Percentiles rank a stretch among this genome's conserved stretches.
These are phyloP conservation scores for Atopsyche davidsoni DNA, from an alignment of 1,140 invertebrate species.

Conservation along the genomic window DNA sequence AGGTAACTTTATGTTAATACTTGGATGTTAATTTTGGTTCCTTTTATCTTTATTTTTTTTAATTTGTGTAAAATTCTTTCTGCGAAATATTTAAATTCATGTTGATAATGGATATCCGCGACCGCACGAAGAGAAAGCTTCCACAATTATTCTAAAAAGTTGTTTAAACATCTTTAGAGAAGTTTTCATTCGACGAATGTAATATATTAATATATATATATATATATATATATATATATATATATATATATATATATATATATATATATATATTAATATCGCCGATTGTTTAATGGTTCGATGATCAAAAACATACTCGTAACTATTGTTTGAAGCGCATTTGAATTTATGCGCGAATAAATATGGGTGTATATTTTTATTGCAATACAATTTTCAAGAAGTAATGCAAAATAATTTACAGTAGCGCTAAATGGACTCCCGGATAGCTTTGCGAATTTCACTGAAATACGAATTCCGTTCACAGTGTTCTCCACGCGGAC, in stretches of 20 bases:
- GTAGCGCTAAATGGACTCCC: too few relatives aligned
- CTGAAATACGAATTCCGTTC: neutral
- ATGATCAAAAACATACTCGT: too few relatives aligned
- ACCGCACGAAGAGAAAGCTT: too few relatives aligned
- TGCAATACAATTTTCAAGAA: too few relatives aligned
- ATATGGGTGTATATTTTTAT: too few relatives aligned
- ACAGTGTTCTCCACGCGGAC: neutral
- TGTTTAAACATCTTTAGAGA: neutral
- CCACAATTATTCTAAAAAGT: neutral
- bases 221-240: constrained; percentile 1
- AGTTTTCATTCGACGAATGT: neutral
- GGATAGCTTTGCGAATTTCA: too few relatives aligned
- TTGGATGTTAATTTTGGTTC: neutral
- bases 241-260: constrained; percentile 1
- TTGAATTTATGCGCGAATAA: too few relatives aligned
- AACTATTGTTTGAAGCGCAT: too few relatives aligned
- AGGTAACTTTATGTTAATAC: neutral
- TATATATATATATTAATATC: neutral
- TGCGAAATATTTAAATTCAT: neutral
- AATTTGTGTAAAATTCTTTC: neutral
- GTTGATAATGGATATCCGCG: too few relatives aligned
- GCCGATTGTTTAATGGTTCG: neutral
- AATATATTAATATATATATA: neutral
- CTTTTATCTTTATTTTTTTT: neutral
- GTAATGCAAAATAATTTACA: too few relatives aligned